Base-by-base conservation (phyloP, 2,888 invertebrate genomes). In the Listrodromus nycthemerus region DNA sequence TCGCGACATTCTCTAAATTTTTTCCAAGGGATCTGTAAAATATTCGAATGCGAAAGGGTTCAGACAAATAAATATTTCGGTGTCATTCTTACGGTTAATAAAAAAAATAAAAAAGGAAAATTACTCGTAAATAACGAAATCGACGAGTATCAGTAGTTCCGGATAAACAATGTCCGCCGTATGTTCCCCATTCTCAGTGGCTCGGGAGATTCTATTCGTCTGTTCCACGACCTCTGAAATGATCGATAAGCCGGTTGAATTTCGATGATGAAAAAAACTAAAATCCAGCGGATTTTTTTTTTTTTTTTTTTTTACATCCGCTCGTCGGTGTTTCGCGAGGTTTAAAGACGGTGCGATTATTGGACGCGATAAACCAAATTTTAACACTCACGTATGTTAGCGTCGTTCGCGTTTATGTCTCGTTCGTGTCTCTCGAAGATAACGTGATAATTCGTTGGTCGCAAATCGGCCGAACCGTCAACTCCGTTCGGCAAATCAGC, bases 131-230 rank as follows among this genome's bases (percentile, higher is more conserved):
- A 88, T 74, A 7, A 27, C 85, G 33, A 89, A 89, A 80, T 92
- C 92, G n/a, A 91, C 66, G 13, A 91, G 82, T 7, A 90, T 80
- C 71, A 92, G 82, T 10, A 91, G 48, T 87, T 92, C 89, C 3
- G 92, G 92, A 82, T 90, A 91, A 74, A 91, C 85, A 6, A 87
- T 76, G 1, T 88, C 86, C 8, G 90, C 89, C 5, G 84, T 3
- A 21, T 30, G 77, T 74, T 16, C 71, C 76, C 10, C 41, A 65
- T 71, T 82, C 19, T 21, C 13, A 30, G 76, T 71, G 0, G 65
- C 61, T 48, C 27, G 33, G 21, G 30, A 8, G 21, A 63, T 21
- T 24, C 0, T 24, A 7, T 24, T 24, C 30, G 84, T 21, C 8
- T 82, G 76, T 74, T 83, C 76, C 2, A 86, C 74, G 37, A 80